A percentile compares a stretch with the other conserved stretches of the same genome.
These are phyloP conservation scores for Hirtodrosophila cameraria DNA, from an alignment of 2,888 invertebrate genomes.

Conservation along the genomic window DNA sequence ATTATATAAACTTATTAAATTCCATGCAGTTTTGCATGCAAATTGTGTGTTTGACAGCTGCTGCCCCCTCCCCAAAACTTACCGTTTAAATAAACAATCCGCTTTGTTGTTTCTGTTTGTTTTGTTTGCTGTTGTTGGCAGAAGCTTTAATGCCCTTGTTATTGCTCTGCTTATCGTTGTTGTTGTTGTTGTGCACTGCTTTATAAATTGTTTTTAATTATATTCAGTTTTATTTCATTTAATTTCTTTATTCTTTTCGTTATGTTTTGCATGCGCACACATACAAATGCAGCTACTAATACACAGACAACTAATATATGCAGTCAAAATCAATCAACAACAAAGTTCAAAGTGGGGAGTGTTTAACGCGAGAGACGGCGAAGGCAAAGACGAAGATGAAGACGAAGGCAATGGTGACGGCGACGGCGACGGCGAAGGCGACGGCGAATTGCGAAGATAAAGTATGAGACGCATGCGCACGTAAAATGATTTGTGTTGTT, in stretches of 20 bases:
- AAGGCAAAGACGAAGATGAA: conserved; percentile 7
- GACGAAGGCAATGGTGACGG: conserved; percentile 1
- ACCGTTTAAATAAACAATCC: conserved; percentile 55
- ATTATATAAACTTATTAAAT: conserved; percentile 17
- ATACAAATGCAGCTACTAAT: conserved; percentile 25
- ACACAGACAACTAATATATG: conserved; percentile 33
- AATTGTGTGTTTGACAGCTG: conserved; percentile 15
- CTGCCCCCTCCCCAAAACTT: too few species aligned
- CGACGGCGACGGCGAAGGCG: neutral
- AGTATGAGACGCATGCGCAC: conserved; percentile 55
- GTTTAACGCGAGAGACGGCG: conserved; percentile 19
- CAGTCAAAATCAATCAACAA: conserved; percentile 58
- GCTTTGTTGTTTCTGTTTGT: conserved; percentile 12
- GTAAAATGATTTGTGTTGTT: conserved; percentile 35
- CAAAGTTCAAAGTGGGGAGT: conserved; percentile 29
- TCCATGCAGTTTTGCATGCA: conserved; percentile 30
- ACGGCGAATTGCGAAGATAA: conserved; percentile 55
- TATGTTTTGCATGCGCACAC: conserved; percentile 27
- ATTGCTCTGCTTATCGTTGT: conserved; percentile 3
- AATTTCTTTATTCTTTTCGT: conserved; percentile 31
- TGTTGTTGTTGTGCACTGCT: conserved; percentile 33
- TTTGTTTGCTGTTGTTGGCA: conserved; percentile 22
- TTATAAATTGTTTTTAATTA: conserved; percentile 48
- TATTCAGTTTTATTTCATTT: conserved; percentile 40
- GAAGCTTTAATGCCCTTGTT: conserved; percentile 40